A percentile compares a stretch with the other conserved stretches of the same genome.
Conservation (phyloP, 2,797 vertebrate species). For the Darevskia mixta region DNA sequence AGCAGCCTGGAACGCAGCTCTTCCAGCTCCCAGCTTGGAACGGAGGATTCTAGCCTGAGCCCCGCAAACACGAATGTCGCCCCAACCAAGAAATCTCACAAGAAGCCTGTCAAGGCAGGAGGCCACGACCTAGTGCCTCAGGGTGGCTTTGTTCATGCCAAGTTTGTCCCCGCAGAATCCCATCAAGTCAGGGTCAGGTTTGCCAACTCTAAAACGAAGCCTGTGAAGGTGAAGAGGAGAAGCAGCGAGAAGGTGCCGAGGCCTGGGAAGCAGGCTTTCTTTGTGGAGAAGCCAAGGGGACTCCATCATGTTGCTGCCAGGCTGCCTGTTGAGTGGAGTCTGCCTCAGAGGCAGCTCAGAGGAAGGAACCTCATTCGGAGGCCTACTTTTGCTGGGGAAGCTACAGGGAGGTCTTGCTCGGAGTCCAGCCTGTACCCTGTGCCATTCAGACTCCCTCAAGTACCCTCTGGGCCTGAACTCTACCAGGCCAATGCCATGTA, state of each 20-base stretch:
- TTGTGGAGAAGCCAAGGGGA: constrained; percentile 75
- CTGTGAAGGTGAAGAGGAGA: constrained; percentile 83
- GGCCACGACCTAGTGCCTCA: constrained; percentile 62
- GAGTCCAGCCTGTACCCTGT: constrained; percentile 85
- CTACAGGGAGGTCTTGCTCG: constrained; percentile 82
- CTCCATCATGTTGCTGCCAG: background rate
- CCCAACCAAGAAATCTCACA: constrained; percentile 60
- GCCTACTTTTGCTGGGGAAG: constrained; percentile 69
- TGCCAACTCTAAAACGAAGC: constrained; percentile 85
- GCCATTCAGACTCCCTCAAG: constrained; percentile 72
- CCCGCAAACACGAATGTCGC: background rate
- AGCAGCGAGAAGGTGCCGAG: constrained; percentile 78
- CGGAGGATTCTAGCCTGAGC: constrained; percentile 47
- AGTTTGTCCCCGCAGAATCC: constrained; percentile 83
- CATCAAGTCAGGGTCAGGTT: constrained; percentile 82
- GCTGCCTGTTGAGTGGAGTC: constrained; percentile 63
- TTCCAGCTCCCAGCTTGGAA: constrained; percentile 47
- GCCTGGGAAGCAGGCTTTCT: constrained; percentile 70
- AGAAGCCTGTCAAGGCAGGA: constrained; percentile 59
- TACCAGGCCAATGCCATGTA: constrained; percentile 68
- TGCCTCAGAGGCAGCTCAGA: constrained; percentile 62
- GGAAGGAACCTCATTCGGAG: constrained; percentile 58
- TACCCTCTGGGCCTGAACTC: constrained; percentile 68
- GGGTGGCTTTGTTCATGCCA: constrained; percentile 83
- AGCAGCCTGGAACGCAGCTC: constrained; percentile 40